Evolutionary conservation across 2,113 vertebrate species (phyloP), one percentile per base, ranked within the genome.

Genomic region (Chaenogobius annularis): DNA sequence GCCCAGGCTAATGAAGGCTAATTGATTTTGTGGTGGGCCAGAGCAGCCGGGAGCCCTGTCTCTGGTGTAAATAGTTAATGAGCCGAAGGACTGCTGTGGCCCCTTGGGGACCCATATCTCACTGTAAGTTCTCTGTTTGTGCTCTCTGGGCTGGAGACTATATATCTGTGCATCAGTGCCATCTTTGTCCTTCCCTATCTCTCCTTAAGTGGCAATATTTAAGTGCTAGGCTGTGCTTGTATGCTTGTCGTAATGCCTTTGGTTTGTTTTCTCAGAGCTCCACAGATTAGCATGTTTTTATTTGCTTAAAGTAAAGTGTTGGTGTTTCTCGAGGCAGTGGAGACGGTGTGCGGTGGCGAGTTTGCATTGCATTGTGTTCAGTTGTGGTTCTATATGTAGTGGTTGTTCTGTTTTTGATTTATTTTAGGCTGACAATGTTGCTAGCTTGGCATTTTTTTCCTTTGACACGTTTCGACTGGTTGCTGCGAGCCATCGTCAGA

Each of bases 61-160:
- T 96, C 95, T 93, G 91, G 90, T 95, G 94, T 97, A 96, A 97
- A 98, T 98, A 97, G 93, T 98, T 98, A 96, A 98, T 98, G 96
- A 98, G 95, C 93, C 95, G 92, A 75, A 86, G 84, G 86, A 87
- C 86, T 83, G 86, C 86, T 91, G 86, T 83, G 85, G 82, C 85
- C 87, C 88, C 87, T 83, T 81, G 72, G 86, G 84, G 89, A 87
- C 85, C 71, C 83, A 68, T 90, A 91, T 91, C 89, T 85, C 61
- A 67, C 85, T 85, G 84, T 72, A 79, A 82, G 76, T 85, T 80
- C 78, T 89, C 78, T 91, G 87, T 91, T 87, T 90, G 88, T 86
- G 77, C 75, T 89, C 81, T 81, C 75, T 54, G 40, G 78, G 79
- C 84, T 78, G 76, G 70, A 87, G 84, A 86, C 84, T 79, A 59